Conservation (phyloP, 2,113 vertebrate genomes). For the Thamnophis sirtalis region DNA sequence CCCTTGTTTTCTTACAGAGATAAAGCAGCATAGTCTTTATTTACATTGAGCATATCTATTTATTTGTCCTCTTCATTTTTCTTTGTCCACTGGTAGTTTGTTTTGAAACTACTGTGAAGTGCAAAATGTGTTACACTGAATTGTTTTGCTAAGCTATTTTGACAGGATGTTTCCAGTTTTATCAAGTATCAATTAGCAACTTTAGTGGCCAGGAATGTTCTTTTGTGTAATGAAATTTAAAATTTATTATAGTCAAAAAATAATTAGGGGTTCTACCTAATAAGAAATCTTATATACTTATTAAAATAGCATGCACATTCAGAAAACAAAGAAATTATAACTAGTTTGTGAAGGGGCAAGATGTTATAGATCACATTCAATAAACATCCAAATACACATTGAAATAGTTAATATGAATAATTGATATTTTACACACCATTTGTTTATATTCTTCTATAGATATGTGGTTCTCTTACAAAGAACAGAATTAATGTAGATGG, state of each 20-base stretch:
- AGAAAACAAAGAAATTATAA: background rate
- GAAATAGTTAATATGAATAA: background rate
- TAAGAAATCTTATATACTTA: background rate
- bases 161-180: background rate
- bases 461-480: background rate
- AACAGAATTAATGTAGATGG: background rate
- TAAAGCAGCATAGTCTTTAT: background rate
- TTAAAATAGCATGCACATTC: background rate
- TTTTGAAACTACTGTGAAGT: background rate
- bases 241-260: background rate
- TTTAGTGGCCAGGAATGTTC: background rate
- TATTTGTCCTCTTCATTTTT: background rate
- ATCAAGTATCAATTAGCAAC: background rate
- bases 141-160: background rate
- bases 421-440: background rate
- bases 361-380: constrained; percentile 1
- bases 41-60: background rate
- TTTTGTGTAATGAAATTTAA: background rate
- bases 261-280: background rate
- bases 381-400: background rate
- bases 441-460: background rate
- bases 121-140: background rate
- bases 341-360: constrained; percentile 12
- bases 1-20: background rate
- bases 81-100: background rate